phyloP scores from a whole-genome alignment of 2,888 invertebrate genomes.

The Ferrisia virgata region DNA sequence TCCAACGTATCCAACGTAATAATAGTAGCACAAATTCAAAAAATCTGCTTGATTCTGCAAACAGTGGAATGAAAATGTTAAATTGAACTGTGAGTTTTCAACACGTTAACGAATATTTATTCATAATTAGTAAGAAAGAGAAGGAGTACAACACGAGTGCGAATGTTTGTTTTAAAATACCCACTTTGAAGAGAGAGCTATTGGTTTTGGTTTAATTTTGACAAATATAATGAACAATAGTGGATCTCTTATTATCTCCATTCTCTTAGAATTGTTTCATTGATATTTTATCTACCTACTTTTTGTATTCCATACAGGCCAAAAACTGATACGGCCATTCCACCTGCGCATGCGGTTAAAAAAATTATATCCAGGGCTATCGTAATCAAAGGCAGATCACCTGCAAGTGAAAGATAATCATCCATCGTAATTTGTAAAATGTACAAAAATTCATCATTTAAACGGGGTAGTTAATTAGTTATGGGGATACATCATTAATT shows the following conservation, averaged over 20 bases:
- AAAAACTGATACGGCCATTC: not conserved
- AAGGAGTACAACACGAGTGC: not conserved
- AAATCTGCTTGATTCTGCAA: not conserved
- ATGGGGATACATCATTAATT: too few relatives aligned
- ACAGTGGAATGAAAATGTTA: not conserved
- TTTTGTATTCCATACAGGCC: not conserved
- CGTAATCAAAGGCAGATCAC: not conserved
- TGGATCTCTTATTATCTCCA: not conserved
- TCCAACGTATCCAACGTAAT: not conserved
- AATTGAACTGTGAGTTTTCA: not conserved
- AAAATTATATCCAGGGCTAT: not conserved
- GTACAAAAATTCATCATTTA: too few relatives aligned
- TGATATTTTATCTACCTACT: not conserved
- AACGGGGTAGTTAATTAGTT: too few relatives aligned
- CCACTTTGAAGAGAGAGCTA: not conserved
- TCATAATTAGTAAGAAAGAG: not conserved
- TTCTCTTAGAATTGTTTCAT: not conserved
- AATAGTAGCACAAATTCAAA: not conserved
- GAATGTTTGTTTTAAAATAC: not conserved
- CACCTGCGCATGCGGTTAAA: not conserved
- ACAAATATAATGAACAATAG: too few relatives aligned
- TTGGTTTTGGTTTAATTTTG: too few relatives aligned
- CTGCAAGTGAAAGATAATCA: too few relatives aligned
- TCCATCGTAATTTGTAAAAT: too few relatives aligned
- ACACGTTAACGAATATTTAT: not conserved